These are phyloP conservation scores for Percopsis transmontana DNA, from an alignment of 2,113 vertebrate species.

Conservation along the genomic window DNA sequence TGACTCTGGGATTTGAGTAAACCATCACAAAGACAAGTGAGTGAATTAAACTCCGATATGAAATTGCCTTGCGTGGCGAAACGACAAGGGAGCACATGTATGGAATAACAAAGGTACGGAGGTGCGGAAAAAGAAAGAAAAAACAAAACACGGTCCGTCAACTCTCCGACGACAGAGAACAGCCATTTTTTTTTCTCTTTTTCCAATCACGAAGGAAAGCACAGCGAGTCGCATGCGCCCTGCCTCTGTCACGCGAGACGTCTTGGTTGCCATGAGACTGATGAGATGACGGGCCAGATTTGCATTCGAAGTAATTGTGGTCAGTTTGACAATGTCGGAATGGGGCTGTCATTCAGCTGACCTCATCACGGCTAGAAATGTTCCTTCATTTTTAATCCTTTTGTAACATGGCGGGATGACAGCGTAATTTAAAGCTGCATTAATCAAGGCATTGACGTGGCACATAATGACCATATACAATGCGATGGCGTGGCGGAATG, in stretches of 20 bases:
- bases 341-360: constrained; percentile 53
- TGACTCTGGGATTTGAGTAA: constrained; percentile 7
- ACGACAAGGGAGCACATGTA: not conserved
- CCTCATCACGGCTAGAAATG: constrained; percentile 32
- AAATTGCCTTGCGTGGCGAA: constrained; percentile 22
- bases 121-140: constrained; percentile 24
- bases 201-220: constrained; percentile 38
- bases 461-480: too few relatives aligned
- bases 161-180: constrained; percentile 23
- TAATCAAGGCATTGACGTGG: too few relatives aligned
- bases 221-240: constrained; percentile 12
- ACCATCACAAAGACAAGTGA: constrained; percentile 6
- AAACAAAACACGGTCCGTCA: constrained; percentile 30
- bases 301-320: constrained; percentile 51
- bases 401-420: constrained; percentile 38
- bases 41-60: constrained; percentile 34
- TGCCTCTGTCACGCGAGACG: constrained; percentile 10
- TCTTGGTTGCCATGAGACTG: not conserved
- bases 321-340: constrained; percentile 45
- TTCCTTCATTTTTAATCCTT: constrained; percentile 39
- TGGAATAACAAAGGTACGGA: constrained; percentile 17
- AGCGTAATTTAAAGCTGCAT: constrained; percentile 21
- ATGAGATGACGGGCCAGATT: constrained; percentile 21
- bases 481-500: too few relatives aligned
- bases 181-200: constrained; percentile 17